Base-by-base conservation (phyloP, 1,140 invertebrate genomes). In the Bilobella aurantiaca region DNA sequence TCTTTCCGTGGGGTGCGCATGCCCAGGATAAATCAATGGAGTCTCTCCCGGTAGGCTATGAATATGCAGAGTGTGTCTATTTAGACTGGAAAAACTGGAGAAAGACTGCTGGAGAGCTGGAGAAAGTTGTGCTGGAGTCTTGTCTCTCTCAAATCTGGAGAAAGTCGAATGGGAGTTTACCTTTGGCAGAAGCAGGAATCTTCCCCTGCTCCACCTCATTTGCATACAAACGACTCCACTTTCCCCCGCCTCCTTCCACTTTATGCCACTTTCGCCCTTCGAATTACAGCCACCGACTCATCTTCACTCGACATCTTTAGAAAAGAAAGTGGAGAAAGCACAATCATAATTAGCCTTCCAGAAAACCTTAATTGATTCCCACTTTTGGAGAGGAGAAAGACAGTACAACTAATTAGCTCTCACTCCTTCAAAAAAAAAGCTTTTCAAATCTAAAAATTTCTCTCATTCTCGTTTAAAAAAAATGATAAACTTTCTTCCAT, bases 181-280 rank as follows among this genome's bases (percentile, higher is more conserved):
- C 57, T 58, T 58, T 58, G n/a, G n/a, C n/a, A n/a, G n/a, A n/a
- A n/a, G n/a, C n/a, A n/a, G n/a, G n/a, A n/a, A n/a, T n/a, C 57
- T 29, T 12, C 57, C 28, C 5, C 28, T 68, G 60, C 57, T 68
- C 58, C 63, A 27, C 58, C 47, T 65, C 47, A 68, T 68, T 68
- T 68, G 63, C 67, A 68, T 68, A 68, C 67, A 68, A 68, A 68
- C 67, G 67, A 68, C 59, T 42, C 28, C 59, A 16, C 46, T 29
- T 53, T 53, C 21, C 34, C 12, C 30, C 37, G 37, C 37, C 31
- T 42, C 59, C 31, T 42, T 62, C 28, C 16, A 21, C 46, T 5
- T 62, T 31, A 25, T 42, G 18, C 49, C 14, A 25, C 28, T 32
- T 29, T 59, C 18, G 18, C 28, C 27, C 32, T 25, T 27, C 53